Conservation (phyloP, 2,888 invertebrate genomes). For the Griposia aprilina region DNA sequence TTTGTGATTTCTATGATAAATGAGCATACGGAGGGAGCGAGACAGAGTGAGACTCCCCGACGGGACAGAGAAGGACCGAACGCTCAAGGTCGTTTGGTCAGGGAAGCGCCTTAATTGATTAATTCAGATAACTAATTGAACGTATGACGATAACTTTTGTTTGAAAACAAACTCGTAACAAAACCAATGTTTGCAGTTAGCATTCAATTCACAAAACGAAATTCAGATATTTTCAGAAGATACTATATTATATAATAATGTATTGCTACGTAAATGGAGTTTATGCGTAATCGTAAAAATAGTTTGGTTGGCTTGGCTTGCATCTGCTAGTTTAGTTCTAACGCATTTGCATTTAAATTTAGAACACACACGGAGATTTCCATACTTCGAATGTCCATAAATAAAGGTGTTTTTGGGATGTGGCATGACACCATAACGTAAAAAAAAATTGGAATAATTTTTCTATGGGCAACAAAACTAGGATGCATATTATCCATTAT, state of each 20-base stretch:
- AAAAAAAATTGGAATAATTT: background rate
- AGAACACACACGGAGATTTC: conserved; percentile 58
- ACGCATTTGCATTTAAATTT: conserved; percentile 61
- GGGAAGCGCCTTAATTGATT: too few species aligned
- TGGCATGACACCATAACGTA: background rate
- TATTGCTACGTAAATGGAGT: conserved; percentile 24
- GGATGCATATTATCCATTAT: background rate
- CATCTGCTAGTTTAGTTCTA: conserved; percentile 65
- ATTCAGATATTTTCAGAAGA: conserved; percentile 13
- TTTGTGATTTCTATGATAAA: too few species aligned
- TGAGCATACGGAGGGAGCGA: too few species aligned
- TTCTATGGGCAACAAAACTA: background rate
- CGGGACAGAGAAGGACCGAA: too few species aligned
- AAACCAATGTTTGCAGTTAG: conserved; percentile 4
- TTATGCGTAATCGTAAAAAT: conserved; percentile 69
- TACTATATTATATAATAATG: background rate
- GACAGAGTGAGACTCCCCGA: too few species aligned
- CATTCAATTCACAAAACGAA: conserved; percentile 27
- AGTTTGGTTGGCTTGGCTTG: conserved; percentile 65
- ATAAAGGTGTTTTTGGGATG: conserved; percentile 9
- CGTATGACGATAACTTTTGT: background rate
- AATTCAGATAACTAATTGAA: conserved; percentile 28
- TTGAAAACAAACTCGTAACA: conserved; percentile 32
- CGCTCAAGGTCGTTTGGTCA: too few species aligned
- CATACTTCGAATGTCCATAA: conserved; percentile 44